phyloP scores from a whole-genome alignment of 2,113 vertebrate species.

The Natator depressus region DNA sequence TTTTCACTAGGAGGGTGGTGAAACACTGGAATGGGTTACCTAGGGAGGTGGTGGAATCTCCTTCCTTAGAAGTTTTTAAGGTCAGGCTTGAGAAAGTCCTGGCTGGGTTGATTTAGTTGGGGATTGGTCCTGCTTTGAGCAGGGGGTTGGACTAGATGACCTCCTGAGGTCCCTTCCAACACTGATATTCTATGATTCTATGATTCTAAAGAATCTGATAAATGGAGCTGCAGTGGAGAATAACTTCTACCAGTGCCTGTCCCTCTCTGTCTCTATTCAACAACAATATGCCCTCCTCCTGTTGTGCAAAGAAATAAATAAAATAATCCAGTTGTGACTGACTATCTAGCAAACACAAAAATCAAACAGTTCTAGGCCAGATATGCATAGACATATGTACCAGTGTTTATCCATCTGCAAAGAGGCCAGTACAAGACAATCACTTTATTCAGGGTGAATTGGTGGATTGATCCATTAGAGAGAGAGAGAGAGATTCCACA shows the following conservation, averaged over 20 bases:
- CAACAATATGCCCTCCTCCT: background rate
- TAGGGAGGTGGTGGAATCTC: no score
- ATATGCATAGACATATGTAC: background rate
- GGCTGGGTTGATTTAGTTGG: no score
- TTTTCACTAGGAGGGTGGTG: no score
- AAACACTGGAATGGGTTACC: no score
- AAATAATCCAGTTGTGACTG: constrained; percentile 71
- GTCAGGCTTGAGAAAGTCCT: no score
- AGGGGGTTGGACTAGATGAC: no score
- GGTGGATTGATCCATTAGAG: constrained; percentile 48
- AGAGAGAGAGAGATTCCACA: background rate
- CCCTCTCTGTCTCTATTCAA: constrained; percentile 37
- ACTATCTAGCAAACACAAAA: constrained; percentile 55
- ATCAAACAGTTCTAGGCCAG: constrained; percentile 37
- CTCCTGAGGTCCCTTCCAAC: no score
- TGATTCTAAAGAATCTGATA: constrained; percentile 45
- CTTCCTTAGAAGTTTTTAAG: no score
- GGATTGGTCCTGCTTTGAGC: no score
- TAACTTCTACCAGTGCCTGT: background rate
- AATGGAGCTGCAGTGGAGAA: constrained; percentile 22
- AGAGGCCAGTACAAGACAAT: constrained; percentile 42
- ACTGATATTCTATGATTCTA: no score
- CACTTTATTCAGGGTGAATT: constrained; percentile 51
- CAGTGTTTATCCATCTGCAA: constrained; percentile 63
- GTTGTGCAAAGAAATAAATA: constrained; percentile 53